phyloP scores from a whole-genome alignment of 1,140 invertebrate genomes.

The Scylla paramamosain region DNA sequence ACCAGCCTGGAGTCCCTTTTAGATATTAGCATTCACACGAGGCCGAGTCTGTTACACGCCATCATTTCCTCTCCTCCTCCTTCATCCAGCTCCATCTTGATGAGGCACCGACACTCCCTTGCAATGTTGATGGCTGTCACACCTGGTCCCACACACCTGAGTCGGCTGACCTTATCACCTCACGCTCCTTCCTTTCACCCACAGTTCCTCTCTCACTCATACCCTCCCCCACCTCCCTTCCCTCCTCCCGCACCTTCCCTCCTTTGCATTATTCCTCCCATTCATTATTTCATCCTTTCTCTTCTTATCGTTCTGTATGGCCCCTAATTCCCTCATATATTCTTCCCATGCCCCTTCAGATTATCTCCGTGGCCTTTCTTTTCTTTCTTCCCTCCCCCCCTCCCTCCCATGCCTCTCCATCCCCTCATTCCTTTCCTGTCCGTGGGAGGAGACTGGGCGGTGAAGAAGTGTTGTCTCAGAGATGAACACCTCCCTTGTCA shows the following conservation, averaged over 20 bases:
- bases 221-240: neutral
- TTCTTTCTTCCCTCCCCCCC: neutral
- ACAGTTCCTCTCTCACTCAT: neutral
- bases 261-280: neutral
- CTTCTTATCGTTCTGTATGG: slow-evolving; percentile 1
- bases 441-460: neutral
- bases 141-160: slow-evolving; percentile 18
- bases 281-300: neutral
- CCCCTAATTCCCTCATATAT: slow-evolving; percentile 5
- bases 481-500: neutral
- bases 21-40: neutral
- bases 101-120: neutral
- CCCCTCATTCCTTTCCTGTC: neutral
- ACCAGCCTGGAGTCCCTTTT: no score
- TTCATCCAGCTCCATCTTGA: neutral
- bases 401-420: neutral
- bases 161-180: neutral
- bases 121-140: slow-evolving; percentile 10
- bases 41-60: slow-evolving; percentile 9
- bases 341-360: neutral
- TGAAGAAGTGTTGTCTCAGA: neutral
- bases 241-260: neutral
- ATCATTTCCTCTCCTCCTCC: neutral
- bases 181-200: neutral
- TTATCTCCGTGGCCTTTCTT: neutral